Base-by-base conservation (phyloP, 2,888 invertebrate genomes). In the Kuschelorhynchus macadamiae region DNA sequence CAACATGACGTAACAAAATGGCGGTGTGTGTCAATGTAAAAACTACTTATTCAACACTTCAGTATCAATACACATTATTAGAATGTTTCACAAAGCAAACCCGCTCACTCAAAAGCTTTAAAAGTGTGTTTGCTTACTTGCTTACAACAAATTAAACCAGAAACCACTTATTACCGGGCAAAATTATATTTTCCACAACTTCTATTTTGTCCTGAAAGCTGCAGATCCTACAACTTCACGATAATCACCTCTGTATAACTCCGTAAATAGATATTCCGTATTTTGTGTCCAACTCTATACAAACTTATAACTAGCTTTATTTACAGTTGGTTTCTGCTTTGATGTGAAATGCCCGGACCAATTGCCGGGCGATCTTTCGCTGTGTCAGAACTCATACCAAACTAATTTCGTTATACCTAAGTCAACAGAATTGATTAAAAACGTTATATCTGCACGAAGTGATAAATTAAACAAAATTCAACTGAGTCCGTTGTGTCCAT, bases 381-480 rank as follows among this genome's bases (percentile, higher is more conserved):
- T 59, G 39, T 47, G 49, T 12, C 25, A 33, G 25, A 49, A 41
- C 50, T 49, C 50, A 61, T 61, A 61, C 60, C 12, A 50, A 61
- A 50, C 50, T 61, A 50, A 61, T 61, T 61, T 61, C 41, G 42
- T 61, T 61, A 61, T 61, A 41, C 50, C 50, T 42, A 61, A 61
- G 60, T 61, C 60, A 61, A 61, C 60, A 61, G 50, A 50, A 50
- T 50, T 61, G 60, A 61, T 61, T 50, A 61, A 61, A 61, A 61
- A 50, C 50, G 50, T 61, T n/a, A n/a, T 61, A 61, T 50, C 12
- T 50, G 32, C 41, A 16, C 42, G 41, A 61, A 30, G 25, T 41
- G 42, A 12, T 50, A 60, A 60, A 60, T 50, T 60, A 49, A 36
- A 59, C 49, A 30, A 32, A 61, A 61, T 50, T 49, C 42, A 30